Evolutionary conservation across 1,140 invertebrate species (phyloP).

Genomic region (Hyles euphorbiae): DNA sequence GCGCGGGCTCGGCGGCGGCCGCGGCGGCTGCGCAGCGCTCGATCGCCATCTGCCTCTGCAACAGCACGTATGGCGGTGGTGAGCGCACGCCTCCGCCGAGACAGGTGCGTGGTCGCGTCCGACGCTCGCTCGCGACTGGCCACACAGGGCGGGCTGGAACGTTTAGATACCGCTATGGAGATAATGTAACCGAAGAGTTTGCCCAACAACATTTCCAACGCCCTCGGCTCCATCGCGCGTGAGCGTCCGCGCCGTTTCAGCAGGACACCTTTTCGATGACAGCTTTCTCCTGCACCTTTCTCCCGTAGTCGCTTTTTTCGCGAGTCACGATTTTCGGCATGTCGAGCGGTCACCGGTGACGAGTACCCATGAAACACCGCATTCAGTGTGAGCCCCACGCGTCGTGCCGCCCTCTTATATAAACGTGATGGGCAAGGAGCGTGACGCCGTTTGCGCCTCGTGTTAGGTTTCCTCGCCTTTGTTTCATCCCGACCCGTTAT

Average conservation of each 20-base stretch:
- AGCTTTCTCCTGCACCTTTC: slow-evolving; percentile 43
- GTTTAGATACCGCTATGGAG: slow-evolving; percentile 5
- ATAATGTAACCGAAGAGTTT: slow-evolving; percentile 8
- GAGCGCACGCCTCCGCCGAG: not conserved
- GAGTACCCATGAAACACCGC: slow-evolving; percentile 18
- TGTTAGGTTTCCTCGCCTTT: slow-evolving; percentile 12
- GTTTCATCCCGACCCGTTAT: not conserved
- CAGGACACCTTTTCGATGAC: slow-evolving; percentile 42
- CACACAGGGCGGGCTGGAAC: not conserved
- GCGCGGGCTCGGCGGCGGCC: slow-evolving; percentile 17
- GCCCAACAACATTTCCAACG: slow-evolving; percentile 6
- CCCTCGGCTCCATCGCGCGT: slow-evolving; percentile 3
- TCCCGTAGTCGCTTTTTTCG: slow-evolving; percentile 39
- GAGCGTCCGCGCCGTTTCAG: not conserved
- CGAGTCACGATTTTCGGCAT: slow-evolving; percentile 27
- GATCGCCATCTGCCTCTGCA: slow-evolving; percentile 52
- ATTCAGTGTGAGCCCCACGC: slow-evolving; percentile 9
- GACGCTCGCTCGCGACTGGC: not conserved
- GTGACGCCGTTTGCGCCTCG: slow-evolving; percentile 6
- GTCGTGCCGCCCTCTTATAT: slow-evolving; percentile 6
- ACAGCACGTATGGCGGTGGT: not conserved
- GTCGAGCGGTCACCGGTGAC: slow-evolving; percentile 6
- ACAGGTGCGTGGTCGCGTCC: not conserved
- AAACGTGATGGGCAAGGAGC: slow-evolving; percentile 8
- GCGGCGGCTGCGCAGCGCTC: slow-evolving; percentile 27